phyloP scores from a whole-genome alignment of 2,113 vertebrate genomes.

The Todiramphus chloris region DNA sequence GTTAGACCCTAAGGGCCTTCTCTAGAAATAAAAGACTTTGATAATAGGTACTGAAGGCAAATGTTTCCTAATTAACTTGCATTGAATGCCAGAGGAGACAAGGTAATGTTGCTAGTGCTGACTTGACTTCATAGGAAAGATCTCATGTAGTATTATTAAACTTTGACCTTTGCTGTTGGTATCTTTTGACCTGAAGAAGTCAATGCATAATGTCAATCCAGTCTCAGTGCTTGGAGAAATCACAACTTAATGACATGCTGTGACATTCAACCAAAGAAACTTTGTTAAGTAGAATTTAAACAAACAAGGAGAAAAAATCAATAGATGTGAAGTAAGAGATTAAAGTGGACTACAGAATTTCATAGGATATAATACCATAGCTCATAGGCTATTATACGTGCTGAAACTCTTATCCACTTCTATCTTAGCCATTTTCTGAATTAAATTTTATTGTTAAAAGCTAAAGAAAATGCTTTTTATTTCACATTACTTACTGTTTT shows the following conservation, averaged over 20 bases:
- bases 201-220: neutral
- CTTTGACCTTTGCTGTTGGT: neutral
- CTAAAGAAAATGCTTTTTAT: neutral
- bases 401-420: neutral
- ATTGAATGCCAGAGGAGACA: conserved; percentile 25
- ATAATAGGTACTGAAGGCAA: conserved; percentile 2
- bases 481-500: neutral
- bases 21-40: conserved; percentile 17
- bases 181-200: neutral
- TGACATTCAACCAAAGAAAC: neutral
- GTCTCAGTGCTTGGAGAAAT: neutral
- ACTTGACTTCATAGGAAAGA: neutral
- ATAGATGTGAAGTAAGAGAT: neutral
- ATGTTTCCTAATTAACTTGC: conserved; percentile 28
- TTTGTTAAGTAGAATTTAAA: neutral
- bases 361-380: neutral
- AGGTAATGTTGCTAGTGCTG: neutral
- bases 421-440: neutral
- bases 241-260: neutral
- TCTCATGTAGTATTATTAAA: neutral
- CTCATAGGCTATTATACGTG: neutral
- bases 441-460: neutral
- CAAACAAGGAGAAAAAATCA: neutral
- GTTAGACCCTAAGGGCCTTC: neutral
- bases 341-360: neutral